Conservation (phyloP, 2,113 vertebrate genomes). For the Psilopsiagon aurifrons region DNA sequence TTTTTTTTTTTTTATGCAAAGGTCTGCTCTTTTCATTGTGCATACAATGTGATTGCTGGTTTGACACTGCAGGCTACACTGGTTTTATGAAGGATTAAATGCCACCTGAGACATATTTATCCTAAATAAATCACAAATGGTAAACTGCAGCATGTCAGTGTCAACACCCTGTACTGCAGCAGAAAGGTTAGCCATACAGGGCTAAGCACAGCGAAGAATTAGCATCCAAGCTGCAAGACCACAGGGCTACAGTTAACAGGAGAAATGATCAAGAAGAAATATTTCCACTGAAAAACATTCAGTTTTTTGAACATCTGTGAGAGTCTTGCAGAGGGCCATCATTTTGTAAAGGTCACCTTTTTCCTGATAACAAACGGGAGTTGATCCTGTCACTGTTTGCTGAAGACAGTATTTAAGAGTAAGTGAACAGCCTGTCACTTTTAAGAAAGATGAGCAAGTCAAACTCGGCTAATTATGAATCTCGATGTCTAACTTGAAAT, state of each 20-base stretch:
- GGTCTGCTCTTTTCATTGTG: conserved; percentile 79
- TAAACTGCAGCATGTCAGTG: conserved; percentile 80
- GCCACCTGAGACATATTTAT: conserved; percentile 83
- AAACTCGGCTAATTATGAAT: conserved; percentile 70
- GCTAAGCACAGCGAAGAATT: conserved; percentile 65
- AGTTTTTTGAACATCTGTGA: conserved; percentile 68
- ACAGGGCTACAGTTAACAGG: conserved; percentile 61
- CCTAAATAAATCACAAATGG: conserved; percentile 82
- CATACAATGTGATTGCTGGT: conserved; percentile 78
- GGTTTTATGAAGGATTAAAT: conserved; percentile 84
- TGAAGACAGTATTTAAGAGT: conserved; percentile 65
- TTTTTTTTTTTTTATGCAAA: conserved; percentile 64
- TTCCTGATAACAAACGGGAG: conserved; percentile 72
- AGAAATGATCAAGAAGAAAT: conserved; percentile 72
- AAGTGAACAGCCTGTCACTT: conserved; percentile 65
- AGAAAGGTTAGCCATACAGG: conserved; percentile 80
- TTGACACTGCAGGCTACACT: conserved; percentile 83
- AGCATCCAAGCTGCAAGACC: conserved; percentile 71
- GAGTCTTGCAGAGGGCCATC: conserved; percentile 75
- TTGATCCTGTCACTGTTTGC: conserved; percentile 76
- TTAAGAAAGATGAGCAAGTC: conserved; percentile 72
- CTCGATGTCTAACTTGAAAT: conserved; percentile 58
- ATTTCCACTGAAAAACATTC: conserved; percentile 70
- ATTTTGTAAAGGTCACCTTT: conserved; percentile 81
- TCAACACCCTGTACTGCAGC: conserved; percentile 74